Evolutionary conservation across 2,797 vertebrate species (phyloP).

Genomic region (Dicrostonyx torquatus): DNA sequence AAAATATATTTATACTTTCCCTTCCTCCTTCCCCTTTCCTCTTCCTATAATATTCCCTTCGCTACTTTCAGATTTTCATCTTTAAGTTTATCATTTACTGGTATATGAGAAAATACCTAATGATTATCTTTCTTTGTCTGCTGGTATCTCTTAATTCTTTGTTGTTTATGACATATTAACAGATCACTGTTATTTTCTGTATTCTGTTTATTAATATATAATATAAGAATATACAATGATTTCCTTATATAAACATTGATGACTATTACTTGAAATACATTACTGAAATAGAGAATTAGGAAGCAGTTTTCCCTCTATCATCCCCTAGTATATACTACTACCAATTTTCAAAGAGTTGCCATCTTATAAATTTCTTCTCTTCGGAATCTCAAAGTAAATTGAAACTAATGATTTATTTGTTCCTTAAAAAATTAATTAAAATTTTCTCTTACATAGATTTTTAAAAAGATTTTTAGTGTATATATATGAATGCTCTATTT

Average conservation of each 20-base stretch:
- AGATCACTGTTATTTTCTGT: conserved; percentile 46
- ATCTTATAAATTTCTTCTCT: conserved; percentile 26
- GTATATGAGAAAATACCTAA: neutral
- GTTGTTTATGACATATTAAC: conserved; percentile 17
- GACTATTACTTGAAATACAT: conserved; percentile 1
- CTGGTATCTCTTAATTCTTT: conserved; percentile 30
- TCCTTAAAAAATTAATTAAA: conserved; percentile 21
- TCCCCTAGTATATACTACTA: neutral
- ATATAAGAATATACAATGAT: neutral
- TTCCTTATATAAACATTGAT: neutral
- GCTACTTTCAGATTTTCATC: neutral
- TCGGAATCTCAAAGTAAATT: conserved; percentile 35
- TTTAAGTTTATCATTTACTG: neutral
- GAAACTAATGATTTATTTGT: neutral
- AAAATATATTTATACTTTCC: neutral
- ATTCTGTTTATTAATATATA: conserved; percentile 24
- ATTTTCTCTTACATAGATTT: neutral
- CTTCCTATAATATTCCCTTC: neutral
- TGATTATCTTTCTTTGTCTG: neutral
- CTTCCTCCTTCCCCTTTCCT: accelerated
- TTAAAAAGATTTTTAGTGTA: neutral
- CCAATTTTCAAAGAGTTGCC: neutral
- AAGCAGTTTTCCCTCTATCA: conserved; percentile 1
- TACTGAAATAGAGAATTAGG: conserved; percentile 40
- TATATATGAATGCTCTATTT: neutral